Evolutionary conservation across 2,113 vertebrate genomes (phyloP), one percentile per base, ranked within the genome.

Genomic region (Heterotis niloticus): DNA sequence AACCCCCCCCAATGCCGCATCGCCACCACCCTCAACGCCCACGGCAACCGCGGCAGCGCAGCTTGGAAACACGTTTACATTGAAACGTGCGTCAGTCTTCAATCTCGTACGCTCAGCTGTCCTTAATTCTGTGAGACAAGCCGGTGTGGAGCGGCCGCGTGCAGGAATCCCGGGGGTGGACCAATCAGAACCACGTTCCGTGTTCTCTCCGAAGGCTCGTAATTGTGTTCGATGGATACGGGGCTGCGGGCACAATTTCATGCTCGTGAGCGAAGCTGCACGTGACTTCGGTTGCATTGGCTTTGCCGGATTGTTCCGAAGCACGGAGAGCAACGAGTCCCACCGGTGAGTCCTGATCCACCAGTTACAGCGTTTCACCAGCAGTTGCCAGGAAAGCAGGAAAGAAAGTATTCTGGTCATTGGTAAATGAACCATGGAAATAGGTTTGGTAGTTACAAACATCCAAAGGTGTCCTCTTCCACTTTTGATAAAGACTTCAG

Each of bases 61-160:
- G 20, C 44, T n/a, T 80, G 57, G 59, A 66, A 44, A 20, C 57
- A n/a, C 44, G 26, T 52, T 60, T 26, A n/a, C n/a, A 72, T 60
- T 65, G 23, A 28, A 64, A 56, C 72, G 75, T 62, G 60, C 16
- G 51, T 71, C 73, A 75, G 67, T 68, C 60, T 79, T 78, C 79
- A 82, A 79, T 76, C 79, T 70, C 64, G 65, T 76, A 34, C 28
- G 78, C 79, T 80, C 24, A 28, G 60, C 77, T 79, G 74, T 79
- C 75, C 71, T 51, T 79, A 81, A 79, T 83, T 82, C 81, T 57
- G n/a, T 51, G 76, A 75, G 77, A 83, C 75, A 68, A 80, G 69
- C 78, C 13, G 4, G 44, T 65, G 74, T 74, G 78, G 78, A 64
- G 60, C 80, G 81, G 77, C 82, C 77, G 78, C 78, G 82, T 64